Base-by-base conservation (phyloP, 2,888 invertebrate genomes). In the Mesorhabditis spiculigera region DNA sequence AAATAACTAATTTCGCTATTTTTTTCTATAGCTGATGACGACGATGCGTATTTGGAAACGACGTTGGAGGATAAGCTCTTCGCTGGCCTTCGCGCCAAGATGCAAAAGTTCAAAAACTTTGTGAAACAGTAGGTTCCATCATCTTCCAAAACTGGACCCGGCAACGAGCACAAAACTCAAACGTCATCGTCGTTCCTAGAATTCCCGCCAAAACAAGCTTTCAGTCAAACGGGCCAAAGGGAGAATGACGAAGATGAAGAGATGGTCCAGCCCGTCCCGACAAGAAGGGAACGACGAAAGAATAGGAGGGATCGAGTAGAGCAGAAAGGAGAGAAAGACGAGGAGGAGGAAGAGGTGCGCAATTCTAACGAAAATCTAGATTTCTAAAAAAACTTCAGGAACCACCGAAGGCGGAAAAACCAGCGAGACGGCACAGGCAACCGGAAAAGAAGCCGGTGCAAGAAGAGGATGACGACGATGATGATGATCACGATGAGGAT, bases 51-150 rank as follows among this genome's bases (percentile, higher is more conserved):
- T 50, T 10, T 50, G 58, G 58, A 50, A 50, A 50, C 58, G 58
- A 50, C 58, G 8, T 68, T 78, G 5, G 78, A 74, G 68, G 72
- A 72, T 28, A 62, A 73, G 43, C 72, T 78, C 4, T 78, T 78
- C 50, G 78, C 78, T 3, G 75, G 78, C 41, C 70, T 78, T 6
- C 62, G 75, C 43, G 74, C 73, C 62, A 78, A 78, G 62, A 78
- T 78, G 4, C 66, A 45, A 65, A 65, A 41, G 5, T 50, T 8
- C 65, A 43, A 6, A 28, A 68, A 42, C 43, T 45, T 43, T 66
- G n/a, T 8, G 43, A 64, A n/a, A n/a, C 5, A 45, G 64, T 44
- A 50, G n/a, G 58, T n/a, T 13, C 58, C 8, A 28, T 28, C 28
- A 28, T 28, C 28, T 28, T 28, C 28, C 28, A 28, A 28, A 28